These are phyloP conservation scores for Diloba caeruleocephala DNA, from an alignment of 2,888 invertebrate genomes.

Conservation along the genomic window DNA sequence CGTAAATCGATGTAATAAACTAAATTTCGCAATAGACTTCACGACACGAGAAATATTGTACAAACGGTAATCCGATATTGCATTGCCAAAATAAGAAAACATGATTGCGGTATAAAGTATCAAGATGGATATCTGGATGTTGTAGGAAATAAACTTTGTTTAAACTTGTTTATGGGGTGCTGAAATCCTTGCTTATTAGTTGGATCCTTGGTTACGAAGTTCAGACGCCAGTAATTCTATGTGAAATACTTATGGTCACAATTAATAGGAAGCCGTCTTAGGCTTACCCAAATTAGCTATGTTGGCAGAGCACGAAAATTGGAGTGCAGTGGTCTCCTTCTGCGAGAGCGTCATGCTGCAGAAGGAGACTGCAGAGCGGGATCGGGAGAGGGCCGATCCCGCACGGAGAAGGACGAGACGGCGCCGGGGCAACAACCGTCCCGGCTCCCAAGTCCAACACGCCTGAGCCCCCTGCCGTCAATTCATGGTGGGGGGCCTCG, in stretches of 20 bases:
- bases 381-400: too few species aligned
- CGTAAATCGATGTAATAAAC: constrained; percentile 38
- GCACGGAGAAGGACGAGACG: too few species aligned
- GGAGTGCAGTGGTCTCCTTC: too few species aligned
- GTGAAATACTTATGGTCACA: neutral
- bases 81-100: constrained; percentile 45
- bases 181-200: constrained; percentile 31
- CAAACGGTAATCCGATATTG: constrained; percentile 48
- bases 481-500: too few species aligned
- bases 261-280: too few species aligned
- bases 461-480: too few species aligned
- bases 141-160: constrained; percentile 19
- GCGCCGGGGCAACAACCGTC: too few species aligned
- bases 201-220: constrained; percentile 23
- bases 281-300: too few species aligned
- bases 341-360: too few species aligned
- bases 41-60: constrained; percentile 26
- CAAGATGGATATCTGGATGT: constrained; percentile 35
- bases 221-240: constrained; percentile 9
- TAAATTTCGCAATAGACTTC: constrained; percentile 40
- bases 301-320: too few species aligned
- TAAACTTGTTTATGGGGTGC: constrained; percentile 36
- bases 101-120: constrained; percentile 13
- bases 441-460: too few species aligned
- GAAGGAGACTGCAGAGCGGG: too few species aligned